Conservation (phyloP, 2,888 invertebrate genomes). For the Stictocephala bisonia region DNA sequence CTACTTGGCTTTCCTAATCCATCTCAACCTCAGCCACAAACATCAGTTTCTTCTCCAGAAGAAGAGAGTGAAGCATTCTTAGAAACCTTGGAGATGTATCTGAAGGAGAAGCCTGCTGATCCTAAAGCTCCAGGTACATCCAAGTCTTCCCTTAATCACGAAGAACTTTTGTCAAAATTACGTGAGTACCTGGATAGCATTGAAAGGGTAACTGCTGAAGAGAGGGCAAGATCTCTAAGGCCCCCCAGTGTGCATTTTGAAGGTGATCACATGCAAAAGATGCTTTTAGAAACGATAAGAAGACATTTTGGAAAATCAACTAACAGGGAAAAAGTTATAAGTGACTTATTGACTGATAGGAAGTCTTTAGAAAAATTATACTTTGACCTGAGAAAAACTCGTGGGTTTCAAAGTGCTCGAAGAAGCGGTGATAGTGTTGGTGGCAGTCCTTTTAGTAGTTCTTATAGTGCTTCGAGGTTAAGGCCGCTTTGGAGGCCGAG, state of each 20-base stretch:
- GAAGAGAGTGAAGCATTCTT: conserved; percentile 71
- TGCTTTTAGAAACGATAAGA: conserved; percentile 74
- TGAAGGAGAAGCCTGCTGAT: conserved; percentile 68
- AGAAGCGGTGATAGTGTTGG: conserved; percentile 40
- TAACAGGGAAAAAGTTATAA: conserved; percentile 76
- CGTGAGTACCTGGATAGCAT: conserved; percentile 70
- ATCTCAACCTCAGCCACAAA: conserved; percentile 61
- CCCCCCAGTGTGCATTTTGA: conserved; percentile 50
- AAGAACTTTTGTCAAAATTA: conserved; percentile 73
- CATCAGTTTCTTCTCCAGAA: conserved; percentile 57
- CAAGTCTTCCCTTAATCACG: conserved; percentile 66
- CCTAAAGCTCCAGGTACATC: background rate
- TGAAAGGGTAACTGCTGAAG: conserved; percentile 60
- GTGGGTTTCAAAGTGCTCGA: conserved; percentile 67
- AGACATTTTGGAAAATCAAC: conserved; percentile 75
- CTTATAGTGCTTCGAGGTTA: conserved; percentile 41
- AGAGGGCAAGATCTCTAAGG: background rate
- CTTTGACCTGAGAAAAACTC: conserved; percentile 77
- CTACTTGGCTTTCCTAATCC: conserved; percentile 62
- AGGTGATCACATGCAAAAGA: conserved; percentile 68
- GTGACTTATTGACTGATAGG: conserved; percentile 78
- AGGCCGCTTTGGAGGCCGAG: conserved; percentile 31
- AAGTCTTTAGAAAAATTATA: conserved; percentile 79
- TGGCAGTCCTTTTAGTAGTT: background rate
- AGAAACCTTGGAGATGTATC: conserved; percentile 75